phyloP scores from a whole-genome alignment of 2,888 invertebrate species.

The Silvanus unidentatus region DNA sequence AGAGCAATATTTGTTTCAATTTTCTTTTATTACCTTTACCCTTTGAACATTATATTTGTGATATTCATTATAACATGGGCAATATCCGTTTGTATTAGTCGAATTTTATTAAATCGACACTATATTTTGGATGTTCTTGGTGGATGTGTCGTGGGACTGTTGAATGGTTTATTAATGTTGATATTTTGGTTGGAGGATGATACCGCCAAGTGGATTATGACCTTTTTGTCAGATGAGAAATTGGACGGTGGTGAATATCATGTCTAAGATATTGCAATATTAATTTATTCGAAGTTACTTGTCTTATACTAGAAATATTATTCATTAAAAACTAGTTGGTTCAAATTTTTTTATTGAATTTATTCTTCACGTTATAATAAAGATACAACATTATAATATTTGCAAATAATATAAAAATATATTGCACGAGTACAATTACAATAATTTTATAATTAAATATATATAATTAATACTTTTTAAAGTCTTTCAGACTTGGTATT shows the following conservation, averaged over 20 bases:
- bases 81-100: constrained; percentile 65
- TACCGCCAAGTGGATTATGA: constrained; percentile 55
- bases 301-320: too few relatives aligned
- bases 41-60: constrained; percentile 54
- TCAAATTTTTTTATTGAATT: too few relatives aligned
- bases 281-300: neutral
- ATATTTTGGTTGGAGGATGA: constrained; percentile 65
- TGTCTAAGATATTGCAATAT: constrained; percentile 46
- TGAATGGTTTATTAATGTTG: constrained; percentile 59
- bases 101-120: constrained; percentile 80
- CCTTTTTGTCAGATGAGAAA: constrained; percentile 62
- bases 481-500: too few relatives aligned
- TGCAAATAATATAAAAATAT: too few relatives aligned
- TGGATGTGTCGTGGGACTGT: constrained; percentile 68
- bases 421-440: too few relatives aligned
- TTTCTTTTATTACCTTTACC: constrained; percentile 63
- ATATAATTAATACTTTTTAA: too few relatives aligned
- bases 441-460: too few relatives aligned
- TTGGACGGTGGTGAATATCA: constrained; percentile 64
- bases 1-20: constrained; percentile 70
- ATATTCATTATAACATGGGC: constrained; percentile 71
- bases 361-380: too few relatives aligned
- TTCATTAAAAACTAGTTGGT: too few relatives aligned
- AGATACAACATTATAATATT: too few relatives aligned
- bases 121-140: constrained; percentile 77